phyloP scores from a whole-genome alignment of 2,113 vertebrate species.

The Nothocercus julius region DNA sequence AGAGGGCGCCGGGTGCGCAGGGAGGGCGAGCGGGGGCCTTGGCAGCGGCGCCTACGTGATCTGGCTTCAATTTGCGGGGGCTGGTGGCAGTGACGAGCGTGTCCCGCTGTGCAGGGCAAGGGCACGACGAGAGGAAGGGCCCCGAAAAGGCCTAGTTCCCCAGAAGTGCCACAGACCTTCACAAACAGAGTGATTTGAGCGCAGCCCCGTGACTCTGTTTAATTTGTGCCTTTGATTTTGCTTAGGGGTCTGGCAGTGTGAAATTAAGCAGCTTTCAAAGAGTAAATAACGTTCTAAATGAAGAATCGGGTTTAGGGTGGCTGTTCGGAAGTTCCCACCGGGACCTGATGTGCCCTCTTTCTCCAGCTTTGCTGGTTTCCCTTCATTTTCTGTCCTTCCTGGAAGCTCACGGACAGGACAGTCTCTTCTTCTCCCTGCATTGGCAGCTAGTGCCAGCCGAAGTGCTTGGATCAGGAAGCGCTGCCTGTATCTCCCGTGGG shows the following conservation, averaged over 20 bases:
- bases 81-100: fast-evolving
- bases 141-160: background rate
- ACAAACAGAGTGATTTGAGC: background rate
- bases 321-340: background rate
- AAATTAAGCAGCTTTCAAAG: background rate
- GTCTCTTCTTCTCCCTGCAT: background rate
- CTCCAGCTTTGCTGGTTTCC: background rate
- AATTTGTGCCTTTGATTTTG: background rate
- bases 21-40: background rate
- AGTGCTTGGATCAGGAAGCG: background rate
- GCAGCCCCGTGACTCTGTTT: background rate
- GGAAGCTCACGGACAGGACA: background rate
- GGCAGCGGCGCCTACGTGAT: background rate
- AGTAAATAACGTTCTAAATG: background rate
- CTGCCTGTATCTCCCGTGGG: background rate
- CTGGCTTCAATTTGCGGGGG: background rate
- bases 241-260: background rate
- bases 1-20: background rate
- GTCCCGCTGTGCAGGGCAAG: background rate
- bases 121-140: fast-evolving
- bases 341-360: background rate
- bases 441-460: background rate
- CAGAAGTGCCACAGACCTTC: background rate
- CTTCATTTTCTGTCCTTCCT: background rate
- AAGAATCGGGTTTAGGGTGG: background rate